Percentiles rank a stretch among this genome's conserved stretches.
These are phyloP conservation scores for Apostichopus californicus DNA, from an alignment of 35 echinoderm and acorn worm species.

Conservation along the genomic window DNA sequence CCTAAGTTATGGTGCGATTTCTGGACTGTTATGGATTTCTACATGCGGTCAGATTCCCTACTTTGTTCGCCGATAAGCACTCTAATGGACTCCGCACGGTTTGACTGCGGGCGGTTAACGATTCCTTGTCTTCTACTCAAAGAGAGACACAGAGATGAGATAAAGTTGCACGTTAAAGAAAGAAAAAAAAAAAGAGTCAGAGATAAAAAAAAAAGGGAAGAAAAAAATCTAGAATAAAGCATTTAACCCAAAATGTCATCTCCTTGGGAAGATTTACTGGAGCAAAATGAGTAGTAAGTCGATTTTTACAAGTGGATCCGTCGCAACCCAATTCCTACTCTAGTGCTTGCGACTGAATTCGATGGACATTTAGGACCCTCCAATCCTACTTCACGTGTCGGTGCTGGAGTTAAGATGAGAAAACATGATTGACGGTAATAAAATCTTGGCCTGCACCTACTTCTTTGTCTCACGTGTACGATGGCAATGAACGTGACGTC, in stretches of 20 bases:
- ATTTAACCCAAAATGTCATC: conserved; percentile 39
- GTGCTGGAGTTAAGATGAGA: not conserved
- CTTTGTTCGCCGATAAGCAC: not conserved
- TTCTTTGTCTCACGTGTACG: no score
- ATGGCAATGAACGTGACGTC: no score
- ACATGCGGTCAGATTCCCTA: conserved; percentile 27
- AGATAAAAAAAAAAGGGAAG: not conserved
- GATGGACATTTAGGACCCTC: not conserved
- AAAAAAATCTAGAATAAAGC: not conserved
- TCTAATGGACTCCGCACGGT: conserved; percentile 31
- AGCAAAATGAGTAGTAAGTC: conserved; percentile 42
- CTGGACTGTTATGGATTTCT: conserved; percentile 17
- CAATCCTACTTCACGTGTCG: not conserved
- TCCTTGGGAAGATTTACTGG: conserved; percentile 27
- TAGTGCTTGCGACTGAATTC: conserved; percentile 32
- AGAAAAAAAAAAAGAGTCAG: not conserved
- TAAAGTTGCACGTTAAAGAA: conserved; percentile 22
- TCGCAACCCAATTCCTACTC: conserved; percentile 38
- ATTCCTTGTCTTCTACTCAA: conserved; percentile 30
- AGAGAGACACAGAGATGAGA: conserved; percentile 1
- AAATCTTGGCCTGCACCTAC: no score
- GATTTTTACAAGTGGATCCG: conserved; percentile 33
- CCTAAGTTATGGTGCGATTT: not conserved
- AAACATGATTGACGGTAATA: no score
- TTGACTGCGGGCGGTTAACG: conserved; percentile 30